These are phyloP conservation scores for Coptotermes formosanus DNA, from an alignment of 1,140 invertebrate genomes.

Conservation along the genomic window DNA sequence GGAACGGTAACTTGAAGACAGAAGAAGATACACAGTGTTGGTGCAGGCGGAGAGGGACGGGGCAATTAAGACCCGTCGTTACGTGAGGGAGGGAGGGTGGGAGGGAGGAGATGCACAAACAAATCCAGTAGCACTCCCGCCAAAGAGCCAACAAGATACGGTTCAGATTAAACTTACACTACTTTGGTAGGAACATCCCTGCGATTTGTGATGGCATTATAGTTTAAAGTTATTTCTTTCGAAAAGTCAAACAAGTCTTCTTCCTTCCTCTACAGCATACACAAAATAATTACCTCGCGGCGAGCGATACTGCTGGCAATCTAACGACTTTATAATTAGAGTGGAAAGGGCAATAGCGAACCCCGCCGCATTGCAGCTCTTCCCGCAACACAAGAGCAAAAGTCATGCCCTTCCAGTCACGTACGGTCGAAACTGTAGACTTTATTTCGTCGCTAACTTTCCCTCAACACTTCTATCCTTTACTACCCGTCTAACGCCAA, in stretches of 20 bases:
- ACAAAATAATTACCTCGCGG: constrained; percentile 2
- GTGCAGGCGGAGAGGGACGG: not conserved
- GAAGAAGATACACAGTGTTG: not conserved
- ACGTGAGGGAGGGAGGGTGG: not conserved
- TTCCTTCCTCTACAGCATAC: not conserved
- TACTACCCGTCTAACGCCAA: not conserved
- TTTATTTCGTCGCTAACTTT: not conserved
- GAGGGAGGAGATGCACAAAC: not conserved
- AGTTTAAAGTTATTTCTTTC: constrained; percentile 13
- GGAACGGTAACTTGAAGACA: not conserved
- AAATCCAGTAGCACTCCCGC: not conserved
- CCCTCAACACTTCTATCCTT: not conserved
- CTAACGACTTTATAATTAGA: constrained; percentile 1
- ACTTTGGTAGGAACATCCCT: not conserved
- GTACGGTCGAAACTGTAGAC: not conserved
- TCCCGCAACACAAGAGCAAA: not conserved
- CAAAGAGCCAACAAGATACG: not conserved
- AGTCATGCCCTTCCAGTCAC: not conserved
- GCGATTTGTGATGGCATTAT: not conserved
- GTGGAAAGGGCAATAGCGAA: not conserved
- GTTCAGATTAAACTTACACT: not conserved
- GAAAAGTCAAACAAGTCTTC: constrained; percentile 8
- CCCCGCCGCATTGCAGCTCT: not conserved
- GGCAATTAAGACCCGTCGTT: not conserved
- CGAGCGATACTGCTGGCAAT: not conserved